Evolutionary conservation across 2,888 invertebrate genomes (phyloP), one percentile per base, ranked within the genome.

Genomic region (Latheticus oryzae): DNA sequence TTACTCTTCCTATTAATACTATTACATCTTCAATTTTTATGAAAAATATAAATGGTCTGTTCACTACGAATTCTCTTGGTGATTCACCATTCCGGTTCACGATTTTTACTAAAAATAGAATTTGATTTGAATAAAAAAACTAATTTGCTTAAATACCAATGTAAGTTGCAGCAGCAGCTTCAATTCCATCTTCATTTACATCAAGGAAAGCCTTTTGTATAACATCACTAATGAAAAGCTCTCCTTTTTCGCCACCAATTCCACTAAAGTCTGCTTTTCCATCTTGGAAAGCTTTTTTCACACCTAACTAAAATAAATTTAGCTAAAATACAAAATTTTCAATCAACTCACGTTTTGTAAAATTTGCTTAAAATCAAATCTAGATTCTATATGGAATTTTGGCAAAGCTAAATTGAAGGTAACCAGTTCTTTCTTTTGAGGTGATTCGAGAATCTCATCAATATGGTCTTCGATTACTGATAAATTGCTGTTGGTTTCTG

Each of bases 161-260:
- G 59, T 66, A 66, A 4, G 71, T 70, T n/a, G 70, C 70, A 9
- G 73, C 72, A 7, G 71, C 72, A 4, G 73, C 73, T 57, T 71
- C 70, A 21, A 48, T 23, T 3, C 48, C 48, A 3, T 7, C 16
- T 8, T 48, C 48, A 17, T 48, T 23, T 3, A 48, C 35, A 9
- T 48, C 48, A 15, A 48, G 15, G 13, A 35, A 48, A 2, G 35
- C 12, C 26, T 35, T 48, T 9, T 48, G 48, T 3, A 35, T n/a
- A n/a, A 48, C 12, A 7, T 48, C 19, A 8, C 35, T 35, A 8
- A 48, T 33, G 8, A 48, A 23, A 3, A 48, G 5, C 3, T 48
- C 37, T 1, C 37, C 37, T 17, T 17, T 11, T 11, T 24, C 11
- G 1, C 37, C 48, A 15, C 35, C 23, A 16, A 48, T 35, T 24